These are phyloP conservation scores for Paragorgia papillata DNA, from an alignment of 92 coral and sea anemone species.

Conservation along the genomic window DNA sequence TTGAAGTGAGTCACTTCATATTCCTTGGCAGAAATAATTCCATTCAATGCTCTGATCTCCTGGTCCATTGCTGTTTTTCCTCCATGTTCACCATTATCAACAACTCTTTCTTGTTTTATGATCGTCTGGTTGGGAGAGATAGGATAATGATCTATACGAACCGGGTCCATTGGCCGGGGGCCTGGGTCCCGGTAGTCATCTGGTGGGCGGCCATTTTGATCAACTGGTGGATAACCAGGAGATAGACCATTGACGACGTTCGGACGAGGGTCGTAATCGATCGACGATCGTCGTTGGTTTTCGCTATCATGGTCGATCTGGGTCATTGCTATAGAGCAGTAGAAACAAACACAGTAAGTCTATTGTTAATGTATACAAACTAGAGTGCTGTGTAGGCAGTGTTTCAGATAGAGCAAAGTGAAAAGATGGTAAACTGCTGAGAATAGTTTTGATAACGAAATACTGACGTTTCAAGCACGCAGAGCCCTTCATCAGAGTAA, in stretches of 20 bases:
- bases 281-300: constrained; percentile 22
- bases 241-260: constrained; percentile 28
- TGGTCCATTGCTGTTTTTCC: neutral
- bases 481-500: no score
- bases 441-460: no score
- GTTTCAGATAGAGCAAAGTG: no score
- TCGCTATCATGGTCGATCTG: constrained; percentile 33
- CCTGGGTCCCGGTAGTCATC: constrained; percentile 35
- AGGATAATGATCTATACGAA: constrained; percentile 11
- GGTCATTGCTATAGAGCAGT: neutral
- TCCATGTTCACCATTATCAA: neutral
- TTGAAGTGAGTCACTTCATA: constrained; percentile 24
- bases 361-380: no score
- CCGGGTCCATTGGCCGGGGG: constrained; percentile 16
- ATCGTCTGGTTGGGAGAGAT: constrained; percentile 16
- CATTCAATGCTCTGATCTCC: constrained; percentile 19
- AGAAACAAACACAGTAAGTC: no score
- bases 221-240: constrained; percentile 17
- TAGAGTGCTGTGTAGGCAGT: no score
- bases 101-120: constrained; percentile 28
- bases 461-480: no score
- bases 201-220: constrained; percentile 20
- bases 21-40: constrained; percentile 18
- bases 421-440: no score
- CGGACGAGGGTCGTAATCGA: constrained; percentile 39